Evolutionary conservation across 2,888 invertebrate genomes (phyloP), one percentile per base, ranked within the genome.

Genomic region (Daptonema setosum): DNA sequence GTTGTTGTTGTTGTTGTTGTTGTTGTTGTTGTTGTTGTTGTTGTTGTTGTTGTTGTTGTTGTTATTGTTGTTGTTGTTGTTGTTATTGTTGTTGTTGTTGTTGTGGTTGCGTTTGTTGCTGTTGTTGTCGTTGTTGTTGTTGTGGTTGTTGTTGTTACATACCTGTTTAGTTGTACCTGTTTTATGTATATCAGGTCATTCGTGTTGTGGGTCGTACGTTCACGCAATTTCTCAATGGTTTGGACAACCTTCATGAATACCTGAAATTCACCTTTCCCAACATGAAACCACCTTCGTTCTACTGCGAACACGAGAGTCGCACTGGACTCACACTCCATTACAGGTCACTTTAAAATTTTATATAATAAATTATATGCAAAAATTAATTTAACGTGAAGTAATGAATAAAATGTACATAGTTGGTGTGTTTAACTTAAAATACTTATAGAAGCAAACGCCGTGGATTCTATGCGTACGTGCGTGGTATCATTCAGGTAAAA

Each of bases 391-490:
- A 45, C n/a, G n/a, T n/a, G n/a, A n/a, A n/a, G n/a, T n/a, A n/a
- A n/a, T n/a, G n/a, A n/a, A n/a, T n/a, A n/a, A n/a, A n/a, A n/a
- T n/a, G n/a, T n/a, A n/a, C n/a, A n/a, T n/a, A n/a, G n/a, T n/a
- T n/a, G n/a, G n/a, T n/a, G n/a, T n/a, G n/a, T n/a, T n/a, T n/a
- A n/a, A n/a, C n/a, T n/a, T n/a, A n/a, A n/a, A n/a, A n/a, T n/a
- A n/a, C 35, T 55, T 60, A 71, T 71, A 66, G 74, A 56, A 88
- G 87, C 63, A 88, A 87, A 71, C 77, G 93, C 61, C 79, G 85
- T 60, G 93, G 93, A 0, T 93, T 88, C 71, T 83, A 91, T 3
- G 87, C 87, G 73, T 95, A 95, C 70, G 88, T 91, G 5, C 90
- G 90, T 83, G 93, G 66, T 25, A 63, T 63, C 45, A 65, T 66